A percentile compares a stretch with the other conserved stretches of the same genome.
These are phyloP conservation scores for Amorpha juglandis DNA, from an alignment of 2,888 invertebrate species.

Conservation along the genomic window DNA sequence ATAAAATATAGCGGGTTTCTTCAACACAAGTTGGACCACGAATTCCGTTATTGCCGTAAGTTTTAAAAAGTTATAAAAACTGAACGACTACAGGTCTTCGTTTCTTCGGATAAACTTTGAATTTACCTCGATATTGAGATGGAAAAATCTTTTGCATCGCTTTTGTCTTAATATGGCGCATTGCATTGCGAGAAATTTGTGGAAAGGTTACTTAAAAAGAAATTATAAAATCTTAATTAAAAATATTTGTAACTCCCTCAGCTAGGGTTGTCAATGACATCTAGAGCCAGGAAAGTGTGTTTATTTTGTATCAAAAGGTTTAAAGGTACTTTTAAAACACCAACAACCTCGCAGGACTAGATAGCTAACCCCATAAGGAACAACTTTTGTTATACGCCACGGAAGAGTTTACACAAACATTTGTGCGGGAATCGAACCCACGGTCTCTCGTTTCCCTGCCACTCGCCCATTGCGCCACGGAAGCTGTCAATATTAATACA, in stretches of 20 bases:
- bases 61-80: background rate
- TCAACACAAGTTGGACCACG: background rate
- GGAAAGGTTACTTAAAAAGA: background rate
- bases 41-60: background rate
- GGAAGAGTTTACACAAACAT: too few species aligned
- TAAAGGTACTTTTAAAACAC: too few species aligned
- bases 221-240: background rate
- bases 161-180: background rate
- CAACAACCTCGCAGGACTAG: too few species aligned
- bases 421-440: too few species aligned
- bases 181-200: background rate
- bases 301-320: too few species aligned
- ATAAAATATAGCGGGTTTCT: background rate
- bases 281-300: too few species aligned
- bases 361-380: too few species aligned
- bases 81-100: background rate
- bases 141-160: background rate
- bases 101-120: background rate
- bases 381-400: too few species aligned
- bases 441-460: too few species aligned
- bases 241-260: background rate
- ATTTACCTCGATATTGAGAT: background rate
- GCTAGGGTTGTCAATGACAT: background rate
- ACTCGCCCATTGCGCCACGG: too few species aligned
- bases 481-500: too few species aligned